A percentile compares a stretch with the other conserved stretches of the same genome.
Conservation (phyloP, 2,888 invertebrate species). For the Quadriops clusia region DNA sequence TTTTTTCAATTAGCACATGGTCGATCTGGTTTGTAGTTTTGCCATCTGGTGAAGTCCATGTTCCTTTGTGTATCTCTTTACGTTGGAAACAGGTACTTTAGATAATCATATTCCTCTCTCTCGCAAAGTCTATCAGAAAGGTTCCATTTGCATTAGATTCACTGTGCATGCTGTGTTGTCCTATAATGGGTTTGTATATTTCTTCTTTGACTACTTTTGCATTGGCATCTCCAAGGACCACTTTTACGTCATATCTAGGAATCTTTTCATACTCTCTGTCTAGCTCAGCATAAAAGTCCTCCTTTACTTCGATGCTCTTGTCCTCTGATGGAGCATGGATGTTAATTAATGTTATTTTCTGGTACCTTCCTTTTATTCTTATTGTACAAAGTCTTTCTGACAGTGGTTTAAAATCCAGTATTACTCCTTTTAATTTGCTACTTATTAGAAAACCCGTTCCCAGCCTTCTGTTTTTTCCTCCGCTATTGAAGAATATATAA, state of each 20-base stretch:
- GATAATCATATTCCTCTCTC: conserved; percentile 9
- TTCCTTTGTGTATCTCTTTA: conserved; percentile 11
- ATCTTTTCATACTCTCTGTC: conserved; percentile 11
- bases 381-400: conserved; percentile 15
- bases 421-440: conserved; percentile 6
- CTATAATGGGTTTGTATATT: conserved; percentile 13
- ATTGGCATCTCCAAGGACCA: conserved; percentile 16
- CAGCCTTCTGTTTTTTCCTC: conserved; percentile 1
- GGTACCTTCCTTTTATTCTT: conserved; percentile 14
- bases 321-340: conserved; percentile 18
- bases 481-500: too few relatives aligned
- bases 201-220: conserved; percentile 17
- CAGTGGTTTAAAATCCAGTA: conserved; percentile 12
- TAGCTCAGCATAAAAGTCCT: conserved; percentile 14
- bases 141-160: conserved; percentile 14
- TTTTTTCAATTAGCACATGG: conserved; percentile 17
- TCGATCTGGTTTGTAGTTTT: conserved; percentile 20
- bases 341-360: conserved; percentile 15
- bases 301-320: conserved; percentile 15
- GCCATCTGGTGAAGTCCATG: conserved; percentile 7
- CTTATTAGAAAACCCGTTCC: conserved; percentile 6
- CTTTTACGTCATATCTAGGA: conserved; percentile 13
- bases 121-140: conserved; percentile 11
- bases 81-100: conserved; percentile 9
- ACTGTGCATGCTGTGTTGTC: conserved; percentile 13